These are phyloP conservation scores for Drosophila barbarae DNA, from an alignment of 2,888 invertebrate genomes.

Conservation along the genomic window DNA sequence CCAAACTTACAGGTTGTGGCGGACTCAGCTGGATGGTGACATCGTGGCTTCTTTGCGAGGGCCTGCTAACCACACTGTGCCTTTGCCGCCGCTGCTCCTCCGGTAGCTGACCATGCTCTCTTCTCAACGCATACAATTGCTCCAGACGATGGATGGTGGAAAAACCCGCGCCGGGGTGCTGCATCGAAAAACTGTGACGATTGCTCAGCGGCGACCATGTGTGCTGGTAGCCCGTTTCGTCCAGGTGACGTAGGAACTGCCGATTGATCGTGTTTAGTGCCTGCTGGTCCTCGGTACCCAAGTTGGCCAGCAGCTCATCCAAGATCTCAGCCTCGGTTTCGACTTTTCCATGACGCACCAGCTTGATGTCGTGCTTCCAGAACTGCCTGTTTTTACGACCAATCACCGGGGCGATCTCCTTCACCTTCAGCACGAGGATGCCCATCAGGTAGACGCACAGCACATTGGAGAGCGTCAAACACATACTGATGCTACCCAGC, in stretches of 20 bases:
- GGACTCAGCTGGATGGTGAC: slow-evolving; percentile 11
- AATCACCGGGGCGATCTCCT: slow-evolving; percentile 83
- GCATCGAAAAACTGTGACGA: slow-evolving; percentile 55
- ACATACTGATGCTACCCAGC: slow-evolving; percentile 85
- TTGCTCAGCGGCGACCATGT: slow-evolving; percentile 77
- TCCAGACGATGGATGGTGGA: slow-evolving; percentile 73
- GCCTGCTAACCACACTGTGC: slow-evolving; percentile 46
- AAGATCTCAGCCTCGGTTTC: slow-evolving; percentile 75
- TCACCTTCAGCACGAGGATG: slow-evolving; percentile 86
- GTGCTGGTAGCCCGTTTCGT: slow-evolving; percentile 69
- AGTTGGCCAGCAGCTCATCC: slow-evolving; percentile 75
- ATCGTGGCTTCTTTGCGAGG: slow-evolving; percentile 42
- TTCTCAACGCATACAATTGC: slow-evolving; percentile 60
- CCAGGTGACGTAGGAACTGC: slow-evolving; percentile 63
- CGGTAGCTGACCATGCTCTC: slow-evolving; percentile 10
- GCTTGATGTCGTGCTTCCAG: slow-evolving; percentile 84
- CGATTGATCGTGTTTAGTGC: slow-evolving; percentile 56
- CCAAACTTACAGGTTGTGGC: slow-evolving; percentile 32
- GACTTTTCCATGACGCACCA: slow-evolving; percentile 82
- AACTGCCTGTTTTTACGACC: slow-evolving; percentile 81
- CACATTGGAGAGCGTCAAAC: slow-evolving; percentile 87
- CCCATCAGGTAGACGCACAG: slow-evolving; percentile 86
- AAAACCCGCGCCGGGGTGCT: slow-evolving; percentile 37
- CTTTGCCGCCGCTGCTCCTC: slow-evolving; percentile 23
- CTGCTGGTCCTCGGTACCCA: slow-evolving; percentile 66